Conservation (phyloP, 1,140 invertebrate genomes). For the Apocrypta bakeri region DNA sequence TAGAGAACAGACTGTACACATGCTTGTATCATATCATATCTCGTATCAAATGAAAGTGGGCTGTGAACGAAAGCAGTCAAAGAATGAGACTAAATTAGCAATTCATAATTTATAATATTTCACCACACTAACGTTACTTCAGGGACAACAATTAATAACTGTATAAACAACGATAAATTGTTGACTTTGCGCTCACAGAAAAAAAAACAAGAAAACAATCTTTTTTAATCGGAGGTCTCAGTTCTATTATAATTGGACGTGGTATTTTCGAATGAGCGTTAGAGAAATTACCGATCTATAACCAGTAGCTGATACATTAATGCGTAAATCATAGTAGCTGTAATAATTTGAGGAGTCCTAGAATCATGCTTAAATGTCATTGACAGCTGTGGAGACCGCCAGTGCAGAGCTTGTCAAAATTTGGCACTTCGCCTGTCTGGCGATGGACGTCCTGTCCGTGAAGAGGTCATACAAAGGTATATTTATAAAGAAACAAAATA, state of each 20-base stretch:
- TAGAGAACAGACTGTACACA: background rate
- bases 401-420: slow-evolving; percentile 71
- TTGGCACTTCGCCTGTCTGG: slow-evolving; percentile 72
- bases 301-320: background rate
- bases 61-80: background rate
- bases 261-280: background rate
- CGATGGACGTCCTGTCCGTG: slow-evolving; percentile 69
- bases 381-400: slow-evolving; percentile 72
- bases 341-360: slow-evolving; percentile 55
- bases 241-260: too few species aligned
- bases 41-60: background rate
- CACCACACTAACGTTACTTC: too few species aligned
- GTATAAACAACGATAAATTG: too few species aligned
- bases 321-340: background rate
- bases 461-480: slow-evolving; percentile 72
- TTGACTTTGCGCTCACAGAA: too few species aligned
- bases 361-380: slow-evolving; percentile 70
- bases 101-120: too few species aligned
- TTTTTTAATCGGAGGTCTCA: too few species aligned
- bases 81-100: too few species aligned
- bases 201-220: too few species aligned
- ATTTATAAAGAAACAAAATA: slow-evolving; percentile 54
- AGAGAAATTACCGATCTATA: background rate
- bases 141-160: too few species aligned
- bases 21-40: background rate